Percentiles rank a stretch among this genome's conserved stretches.
Conservation (phyloP, 2,888 invertebrate genomes). For the Drosophila koepferae region DNA sequence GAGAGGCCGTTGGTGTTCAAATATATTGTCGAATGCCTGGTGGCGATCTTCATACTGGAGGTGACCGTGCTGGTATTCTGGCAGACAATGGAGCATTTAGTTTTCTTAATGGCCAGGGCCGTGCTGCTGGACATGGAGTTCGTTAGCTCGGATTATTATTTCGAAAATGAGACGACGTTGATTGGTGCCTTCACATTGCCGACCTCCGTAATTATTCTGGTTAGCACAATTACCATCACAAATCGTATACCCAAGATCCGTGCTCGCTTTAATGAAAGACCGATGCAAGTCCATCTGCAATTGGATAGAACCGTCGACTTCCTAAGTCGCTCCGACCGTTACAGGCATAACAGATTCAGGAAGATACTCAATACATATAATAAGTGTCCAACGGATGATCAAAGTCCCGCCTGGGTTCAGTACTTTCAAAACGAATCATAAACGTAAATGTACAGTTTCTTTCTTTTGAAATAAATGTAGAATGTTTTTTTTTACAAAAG, state of each 20-base stretch:
- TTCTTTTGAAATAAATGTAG: background rate
- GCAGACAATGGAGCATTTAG: slow-evolving; percentile 9
- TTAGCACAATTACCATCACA: background rate
- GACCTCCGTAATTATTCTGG: slow-evolving; percentile 13
- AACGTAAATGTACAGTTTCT: background rate
- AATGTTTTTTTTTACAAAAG: slow-evolving; percentile 58
- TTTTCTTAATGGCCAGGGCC: background rate
- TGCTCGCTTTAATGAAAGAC: background rate
- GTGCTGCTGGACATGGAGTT: background rate
- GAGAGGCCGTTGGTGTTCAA: background rate
- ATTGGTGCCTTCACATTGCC: slow-evolving; percentile 28
- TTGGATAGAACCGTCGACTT: background rate
- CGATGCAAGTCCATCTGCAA: background rate
- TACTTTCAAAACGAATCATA: slow-evolving; percentile 3
- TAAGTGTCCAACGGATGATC: background rate
- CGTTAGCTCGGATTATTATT: background rate
- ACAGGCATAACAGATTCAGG: background rate
- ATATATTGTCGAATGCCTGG: slow-evolving; percentile 22
- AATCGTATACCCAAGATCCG: slow-evolving; percentile 11
- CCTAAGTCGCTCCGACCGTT: background rate
- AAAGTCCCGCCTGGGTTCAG: background rate
- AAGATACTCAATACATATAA: slow-evolving; percentile 6
- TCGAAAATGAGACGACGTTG: background rate
- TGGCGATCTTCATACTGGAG: slow-evolving; percentile 34
- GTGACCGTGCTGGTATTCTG: slow-evolving; percentile 29